Evolutionary conservation across 2,113 vertebrate species (phyloP).

Genomic region (Grantiella picta): DNA sequence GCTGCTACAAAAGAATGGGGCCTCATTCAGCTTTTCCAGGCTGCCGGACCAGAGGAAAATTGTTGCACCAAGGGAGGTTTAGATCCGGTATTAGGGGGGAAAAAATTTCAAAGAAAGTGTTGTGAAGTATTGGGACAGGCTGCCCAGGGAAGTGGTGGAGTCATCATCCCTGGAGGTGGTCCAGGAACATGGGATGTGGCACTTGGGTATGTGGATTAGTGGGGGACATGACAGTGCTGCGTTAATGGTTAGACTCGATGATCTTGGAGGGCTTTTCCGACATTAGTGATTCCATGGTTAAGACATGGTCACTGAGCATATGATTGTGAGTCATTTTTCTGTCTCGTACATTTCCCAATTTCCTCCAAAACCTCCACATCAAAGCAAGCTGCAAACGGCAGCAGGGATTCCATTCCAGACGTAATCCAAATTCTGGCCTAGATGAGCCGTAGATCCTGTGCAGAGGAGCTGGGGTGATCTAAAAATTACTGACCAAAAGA

Average conservation of each 20-base stretch:
- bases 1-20: background rate
- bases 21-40: background rate
- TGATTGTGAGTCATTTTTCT: rapidly evolving
- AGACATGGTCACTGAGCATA: background rate
- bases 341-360: background rate
- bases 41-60: background rate
- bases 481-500: background rate
- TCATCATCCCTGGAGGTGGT: background rate
- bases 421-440: background rate
- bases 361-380: background rate
- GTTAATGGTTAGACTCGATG: background rate
- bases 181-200: background rate
- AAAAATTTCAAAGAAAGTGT: no score
- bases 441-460: background rate
- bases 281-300: background rate
- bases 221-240: background rate
- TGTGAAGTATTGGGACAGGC: background rate
- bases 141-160: background rate
- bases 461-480: background rate
- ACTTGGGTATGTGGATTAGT: background rate
- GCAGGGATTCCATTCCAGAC: background rate
- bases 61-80: background rate
- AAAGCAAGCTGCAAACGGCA: background rate
- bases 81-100: background rate
- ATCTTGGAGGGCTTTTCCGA: background rate